Evolutionary conservation across 1,140 invertebrate genomes (phyloP), one percentile per base, ranked within the genome.

Genomic region (Dinothrombium tinctorium): DNA sequence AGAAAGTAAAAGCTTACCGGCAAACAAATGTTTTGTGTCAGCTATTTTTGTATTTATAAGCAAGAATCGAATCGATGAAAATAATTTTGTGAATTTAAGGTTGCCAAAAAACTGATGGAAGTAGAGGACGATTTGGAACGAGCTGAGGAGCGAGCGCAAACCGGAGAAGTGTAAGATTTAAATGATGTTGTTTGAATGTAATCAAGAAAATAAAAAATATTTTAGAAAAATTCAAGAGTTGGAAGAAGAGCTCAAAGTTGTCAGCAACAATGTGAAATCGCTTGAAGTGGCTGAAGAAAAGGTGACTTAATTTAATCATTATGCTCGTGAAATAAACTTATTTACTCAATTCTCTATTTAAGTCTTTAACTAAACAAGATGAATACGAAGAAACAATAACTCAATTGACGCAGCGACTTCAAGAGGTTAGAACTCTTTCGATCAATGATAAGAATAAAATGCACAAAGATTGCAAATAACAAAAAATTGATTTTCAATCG

Each of bases 81-180:
- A 32, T 11, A 22, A 21, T 12, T 33, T 33, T 14, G 8, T 33
- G 2, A 9, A 2, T 33, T 17, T 6, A 22, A 98, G 92, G 90
- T 98, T 62, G 90, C 94, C 70, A 90, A 94, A 83, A 96, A 98
- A 73, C 79, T 99, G 73, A 92, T 92, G 65, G 96, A 98, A 83
- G 87, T 98, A 73, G 94, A 99, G 71, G 90, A 92, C 62, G 94
- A 99, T 71, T 73, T 99, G 65, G 94, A 99, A 68, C 79, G 92
- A 69, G 89, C 94, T 52, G 94, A 99, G 73, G 89, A 98, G 67
- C 81, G 94, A 65, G 86, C 92, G 56, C 89, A 96, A 65, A 70
- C 87, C 59, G 90, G 92, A 67, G 94, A 99, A 78, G 82, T 84
- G 90, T 96, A 82, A 73, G 79, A 71, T 22, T 22, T 15, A 12